Evolutionary conservation across 2,113 vertebrate genomes (phyloP).

Genomic region (Elephas maximus): DNA sequence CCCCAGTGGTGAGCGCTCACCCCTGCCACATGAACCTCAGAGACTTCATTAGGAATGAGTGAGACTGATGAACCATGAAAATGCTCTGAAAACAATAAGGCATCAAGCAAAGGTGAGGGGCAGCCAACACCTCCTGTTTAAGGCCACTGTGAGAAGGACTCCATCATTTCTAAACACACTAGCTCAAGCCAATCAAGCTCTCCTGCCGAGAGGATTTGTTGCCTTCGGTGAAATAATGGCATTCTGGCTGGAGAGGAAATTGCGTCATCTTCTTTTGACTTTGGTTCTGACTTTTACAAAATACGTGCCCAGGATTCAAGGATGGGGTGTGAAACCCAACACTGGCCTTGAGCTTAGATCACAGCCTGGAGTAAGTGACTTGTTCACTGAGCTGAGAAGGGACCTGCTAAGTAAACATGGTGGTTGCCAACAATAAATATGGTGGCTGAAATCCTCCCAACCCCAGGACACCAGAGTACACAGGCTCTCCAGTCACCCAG

Average conservation of each 20-base stretch:
- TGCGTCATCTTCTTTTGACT: slow-evolving; percentile 78
- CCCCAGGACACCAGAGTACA: background rate
- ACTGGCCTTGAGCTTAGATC: background rate
- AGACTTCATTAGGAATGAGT: slow-evolving; percentile 14
- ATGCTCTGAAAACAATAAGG: slow-evolving; percentile 56
- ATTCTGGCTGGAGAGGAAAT: slow-evolving; percentile 69
- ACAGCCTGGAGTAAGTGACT: background rate
- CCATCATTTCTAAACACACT: slow-evolving; percentile 64
- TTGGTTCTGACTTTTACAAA: slow-evolving; percentile 72
- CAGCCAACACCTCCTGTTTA: slow-evolving; percentile 26
- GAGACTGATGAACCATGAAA: slow-evolving; percentile 43
- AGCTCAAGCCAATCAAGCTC: slow-evolving; percentile 66
- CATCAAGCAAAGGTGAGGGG: background rate
- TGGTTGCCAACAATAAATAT: background rate
- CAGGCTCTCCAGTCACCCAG: background rate
- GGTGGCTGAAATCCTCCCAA: background rate
- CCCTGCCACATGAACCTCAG: background rate
- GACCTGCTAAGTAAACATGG: background rate
- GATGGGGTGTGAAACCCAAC: background rate
- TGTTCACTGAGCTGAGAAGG: background rate
- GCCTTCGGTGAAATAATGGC: slow-evolving; percentile 70
- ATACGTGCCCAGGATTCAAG: background rate
- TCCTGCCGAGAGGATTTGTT: slow-evolving; percentile 72
- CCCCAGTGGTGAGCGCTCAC: background rate
- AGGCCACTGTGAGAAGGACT: slow-evolving; percentile 54